Base-by-base conservation (phyloP, 2,888 invertebrate genomes). In the Nomada goodeniana region DNA sequence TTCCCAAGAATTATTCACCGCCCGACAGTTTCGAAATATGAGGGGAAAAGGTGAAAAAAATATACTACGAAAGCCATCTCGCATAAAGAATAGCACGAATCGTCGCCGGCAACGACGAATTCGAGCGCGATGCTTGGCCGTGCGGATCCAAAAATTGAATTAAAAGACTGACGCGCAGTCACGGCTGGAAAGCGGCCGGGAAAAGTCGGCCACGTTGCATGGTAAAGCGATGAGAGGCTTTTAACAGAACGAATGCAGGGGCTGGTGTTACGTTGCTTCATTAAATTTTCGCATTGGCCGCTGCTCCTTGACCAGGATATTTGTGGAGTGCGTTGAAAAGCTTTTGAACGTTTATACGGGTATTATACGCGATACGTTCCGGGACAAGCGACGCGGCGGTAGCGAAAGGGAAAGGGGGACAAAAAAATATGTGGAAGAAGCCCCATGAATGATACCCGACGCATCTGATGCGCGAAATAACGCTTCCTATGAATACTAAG, bases 241-340 rank as follows among this genome's bases (percentile, higher is more conserved):
- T 78, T 78, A 60, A 74, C 47, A 55, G 61, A 78, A 67, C 52
- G 67, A 75, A 67, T 53, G 13, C 36, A 36, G 36, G 13, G 65
- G 1, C 15, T 26, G 29, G 10, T 50, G 61, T 74, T 55, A 65
- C 36, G 53, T 57, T 53, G 47, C 65, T 61, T 74, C 53, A 65
- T 77, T 77, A 73, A 77, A 73, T 65, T 53, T 23, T 26, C 57
- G 42, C 23, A 15, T 67, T 23, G 20, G 18, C 29, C 50, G 26
- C 13, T 36, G 5, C 36, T 44, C 20, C 59, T 60, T 59, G 13
- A 23, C 55, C 23, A 23, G 44, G 26, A 72, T 64, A 63, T 72
- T 64, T 55, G 50, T 47, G 15, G 10, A 18, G 1, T 20, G 60
- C 11, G 15, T 26, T 50, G 15, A 11, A 36, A 52, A 36, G 11